phyloP scores from a whole-genome alignment of 2,797 vertebrate species.

The Phalanger gymnotis region DNA sequence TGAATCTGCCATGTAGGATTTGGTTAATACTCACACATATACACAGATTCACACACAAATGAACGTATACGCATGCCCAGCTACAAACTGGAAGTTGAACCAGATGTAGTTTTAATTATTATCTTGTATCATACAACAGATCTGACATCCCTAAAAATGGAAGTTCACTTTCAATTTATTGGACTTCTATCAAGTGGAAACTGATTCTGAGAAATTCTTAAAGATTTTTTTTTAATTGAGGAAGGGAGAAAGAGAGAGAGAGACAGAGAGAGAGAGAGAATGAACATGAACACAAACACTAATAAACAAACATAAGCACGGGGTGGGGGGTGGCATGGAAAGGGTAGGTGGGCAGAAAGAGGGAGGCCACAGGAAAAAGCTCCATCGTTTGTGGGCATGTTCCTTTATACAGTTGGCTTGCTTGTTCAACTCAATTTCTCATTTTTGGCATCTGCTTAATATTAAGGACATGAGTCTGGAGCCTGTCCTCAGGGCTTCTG shows the following conservation, averaged over 20 bases:
- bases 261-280: too few species aligned
- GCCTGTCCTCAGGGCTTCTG: neutral
- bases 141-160: neutral
- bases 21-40: neutral
- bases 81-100: neutral
- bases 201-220: neutral
- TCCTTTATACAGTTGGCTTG: neutral
- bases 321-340: too few species aligned
- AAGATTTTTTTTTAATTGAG: neutral
- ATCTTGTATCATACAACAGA: conserved; percentile 1
- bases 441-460: neutral
- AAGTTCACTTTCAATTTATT: neutral
- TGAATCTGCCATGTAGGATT: neutral
- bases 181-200: conserved; percentile 26
- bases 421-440: neutral
- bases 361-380: neutral
- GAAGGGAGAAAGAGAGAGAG: too few species aligned
- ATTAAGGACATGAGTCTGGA: neutral
- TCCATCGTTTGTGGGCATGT: neutral
- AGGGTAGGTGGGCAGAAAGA: neutral
- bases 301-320: too few species aligned
- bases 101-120: neutral
- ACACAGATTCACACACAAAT: neutral
- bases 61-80: neutral
- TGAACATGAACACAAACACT: too few species aligned